A percentile compares a stretch with the other conserved stretches of the same genome.
These are phyloP conservation scores for Panagrolaimus sp. DNA, from an alignment of 1,140 invertebrate species.

Conservation along the genomic window DNA sequence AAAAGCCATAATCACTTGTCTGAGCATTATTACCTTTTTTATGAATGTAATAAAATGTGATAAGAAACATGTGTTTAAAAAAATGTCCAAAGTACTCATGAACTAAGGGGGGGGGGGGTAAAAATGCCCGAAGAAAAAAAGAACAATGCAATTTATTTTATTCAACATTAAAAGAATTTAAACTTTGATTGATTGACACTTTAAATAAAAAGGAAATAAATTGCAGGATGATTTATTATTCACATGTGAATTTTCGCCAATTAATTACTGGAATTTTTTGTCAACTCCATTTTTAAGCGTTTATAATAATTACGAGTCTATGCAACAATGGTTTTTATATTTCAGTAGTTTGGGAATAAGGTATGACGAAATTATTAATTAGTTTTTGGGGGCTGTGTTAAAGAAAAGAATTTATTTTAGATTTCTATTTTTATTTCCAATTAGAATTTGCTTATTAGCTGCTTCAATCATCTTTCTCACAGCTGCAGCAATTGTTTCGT, in stretches of 20 bases:
- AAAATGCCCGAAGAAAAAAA: too few species aligned
- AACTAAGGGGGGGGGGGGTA: too few species aligned
- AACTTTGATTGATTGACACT: too few species aligned
- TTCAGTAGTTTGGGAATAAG: neutral
- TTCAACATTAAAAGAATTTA: too few species aligned
- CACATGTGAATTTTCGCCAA: conserved; percentile 1
- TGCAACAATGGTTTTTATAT: conserved; percentile 4
- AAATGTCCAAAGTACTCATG: too few species aligned
- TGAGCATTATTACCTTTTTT: too few species aligned
- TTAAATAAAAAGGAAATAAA: neutral
- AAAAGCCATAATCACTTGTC: too few species aligned
- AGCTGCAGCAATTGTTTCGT: neutral
- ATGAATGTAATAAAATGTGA: too few species aligned
- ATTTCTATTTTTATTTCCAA: neutral
- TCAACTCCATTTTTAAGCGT: neutral
- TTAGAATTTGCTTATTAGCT: neutral
- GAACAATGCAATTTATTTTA: too few species aligned
- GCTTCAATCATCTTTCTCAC: neutral
- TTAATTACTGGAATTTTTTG: neutral
- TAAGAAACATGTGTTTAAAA: too few species aligned
- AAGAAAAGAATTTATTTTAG: neutral
- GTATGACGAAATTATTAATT: neutral
- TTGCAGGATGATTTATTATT: conserved; percentile 15
- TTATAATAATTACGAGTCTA: too few species aligned
- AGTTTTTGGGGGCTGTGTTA: neutral